These are phyloP conservation scores for Prionailurus viverrinus DNA, from an alignment of 2,113 vertebrate genomes.

Conservation along the genomic window DNA sequence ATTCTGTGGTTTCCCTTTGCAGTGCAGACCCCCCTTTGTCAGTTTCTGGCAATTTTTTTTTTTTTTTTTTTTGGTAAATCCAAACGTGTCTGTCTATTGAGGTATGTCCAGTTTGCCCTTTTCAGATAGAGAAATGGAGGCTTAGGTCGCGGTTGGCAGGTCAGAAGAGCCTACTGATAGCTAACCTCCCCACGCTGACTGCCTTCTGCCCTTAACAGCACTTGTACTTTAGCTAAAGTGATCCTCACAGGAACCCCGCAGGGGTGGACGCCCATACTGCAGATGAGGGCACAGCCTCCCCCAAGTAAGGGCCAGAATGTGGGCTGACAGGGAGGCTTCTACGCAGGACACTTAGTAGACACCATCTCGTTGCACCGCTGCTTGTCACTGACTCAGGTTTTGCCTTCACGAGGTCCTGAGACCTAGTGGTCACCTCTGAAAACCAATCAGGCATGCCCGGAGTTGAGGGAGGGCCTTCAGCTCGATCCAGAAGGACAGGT, in stretches of 20 bases:
- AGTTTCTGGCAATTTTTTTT: neutral
- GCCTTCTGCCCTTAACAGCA: neutral
- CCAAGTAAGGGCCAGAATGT: too few relatives aligned
- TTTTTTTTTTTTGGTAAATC: neutral
- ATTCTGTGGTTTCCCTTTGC: neutral
- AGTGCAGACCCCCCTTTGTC: neutral
- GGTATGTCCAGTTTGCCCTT: neutral
- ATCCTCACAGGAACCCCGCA: neutral
- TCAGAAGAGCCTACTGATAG: neutral
- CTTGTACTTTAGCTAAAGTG: neutral
- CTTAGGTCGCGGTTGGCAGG: neutral
- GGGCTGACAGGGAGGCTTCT: neutral
- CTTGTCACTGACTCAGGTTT: neutral
- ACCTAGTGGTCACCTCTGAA: neutral
- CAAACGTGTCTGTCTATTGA: neutral
- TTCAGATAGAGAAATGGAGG: neutral
- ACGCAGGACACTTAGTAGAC: accelerated
- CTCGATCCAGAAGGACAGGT: neutral
- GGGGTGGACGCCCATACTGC: accelerated
- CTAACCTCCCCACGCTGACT: neutral
- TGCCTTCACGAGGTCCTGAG: neutral
- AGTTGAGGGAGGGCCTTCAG: neutral
- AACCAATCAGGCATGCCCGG: neutral
- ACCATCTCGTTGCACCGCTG: too few relatives aligned
- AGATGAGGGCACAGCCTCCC: neutral